Percentiles rank a stretch among this genome's conserved stretches.
phyloP scores from a whole-genome alignment of 2,888 invertebrate genomes.

The Parnassius mnemosyne region DNA sequence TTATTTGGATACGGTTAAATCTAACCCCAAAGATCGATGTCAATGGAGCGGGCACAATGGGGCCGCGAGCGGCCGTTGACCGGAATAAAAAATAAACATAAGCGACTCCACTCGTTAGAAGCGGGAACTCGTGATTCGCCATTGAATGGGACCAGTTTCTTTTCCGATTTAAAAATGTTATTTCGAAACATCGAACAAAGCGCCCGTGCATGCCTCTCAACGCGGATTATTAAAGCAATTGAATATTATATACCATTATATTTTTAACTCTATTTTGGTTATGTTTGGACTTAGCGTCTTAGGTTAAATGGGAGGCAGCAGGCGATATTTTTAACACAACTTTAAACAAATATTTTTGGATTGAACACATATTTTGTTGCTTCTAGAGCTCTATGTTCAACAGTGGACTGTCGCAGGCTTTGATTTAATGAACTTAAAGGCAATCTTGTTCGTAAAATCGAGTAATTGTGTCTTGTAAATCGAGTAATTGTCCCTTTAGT shows the following conservation, averaged over 20 bases:
- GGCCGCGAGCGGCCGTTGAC: conserved; percentile 68
- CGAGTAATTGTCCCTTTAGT: too few relatives aligned
- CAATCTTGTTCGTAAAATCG: too few relatives aligned
- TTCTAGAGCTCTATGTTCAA: too few relatives aligned
- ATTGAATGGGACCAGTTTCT: conserved; percentile 28
- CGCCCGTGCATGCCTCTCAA: not conserved
- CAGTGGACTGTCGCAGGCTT: too few relatives aligned
- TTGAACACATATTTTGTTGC: too few relatives aligned
- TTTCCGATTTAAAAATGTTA: conserved; percentile 14
- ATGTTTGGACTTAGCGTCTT: too few relatives aligned
- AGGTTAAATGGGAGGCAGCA: too few relatives aligned
- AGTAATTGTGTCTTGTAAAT: too few relatives aligned
- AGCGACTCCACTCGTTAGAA: conserved; percentile 51
- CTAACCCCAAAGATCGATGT: conserved; percentile 69
- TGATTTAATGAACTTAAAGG: too few relatives aligned
- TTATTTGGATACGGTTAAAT: conserved; percentile 45
- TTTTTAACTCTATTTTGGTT: too few relatives aligned
- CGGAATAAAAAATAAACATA: conserved; percentile 70
- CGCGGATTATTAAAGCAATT: not conserved
- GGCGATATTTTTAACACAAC: too few relatives aligned
- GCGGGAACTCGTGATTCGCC: conserved; percentile 60
- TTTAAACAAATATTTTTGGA: too few relatives aligned
- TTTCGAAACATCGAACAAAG: conserved; percentile 18
- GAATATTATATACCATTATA: not conserved
- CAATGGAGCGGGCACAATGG: conserved; percentile 65